A percentile compares a stretch with the other conserved stretches of the same genome.
phyloP scores from a whole-genome alignment of 2,797 vertebrate species.

The Monodelphis domestica region DNA sequence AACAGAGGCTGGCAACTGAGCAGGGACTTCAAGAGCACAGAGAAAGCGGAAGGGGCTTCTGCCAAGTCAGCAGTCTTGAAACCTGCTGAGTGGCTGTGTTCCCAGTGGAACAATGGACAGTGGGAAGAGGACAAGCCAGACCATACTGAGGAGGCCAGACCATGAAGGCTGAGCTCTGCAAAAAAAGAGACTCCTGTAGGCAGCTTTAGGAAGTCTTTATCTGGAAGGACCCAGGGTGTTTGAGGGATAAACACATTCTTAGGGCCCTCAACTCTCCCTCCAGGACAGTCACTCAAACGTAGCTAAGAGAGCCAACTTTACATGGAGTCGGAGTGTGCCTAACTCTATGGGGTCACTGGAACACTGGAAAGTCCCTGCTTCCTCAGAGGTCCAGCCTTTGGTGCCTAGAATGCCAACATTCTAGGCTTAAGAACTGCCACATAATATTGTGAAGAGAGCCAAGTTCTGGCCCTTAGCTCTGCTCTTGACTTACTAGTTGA shows the following conservation, averaged over 20 bases:
- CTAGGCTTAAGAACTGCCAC: neutral
- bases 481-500: neutral
- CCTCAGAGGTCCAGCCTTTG: neutral
- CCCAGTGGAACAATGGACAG: conserved; percentile 8
- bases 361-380: neutral
- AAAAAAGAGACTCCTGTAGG: neutral
- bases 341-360: neutral
- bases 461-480: neutral
- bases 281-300: neutral
- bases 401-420: neutral
- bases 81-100: conserved; percentile 5
- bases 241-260: neutral
- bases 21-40: neutral
- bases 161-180: neutral
- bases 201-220: neutral
- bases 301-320: neutral
- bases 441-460: neutral
- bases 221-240: neutral
- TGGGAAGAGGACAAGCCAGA: neutral
- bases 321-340: neutral
- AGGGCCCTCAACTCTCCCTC: neutral
- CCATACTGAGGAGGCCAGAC: neutral
- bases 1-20: neutral
- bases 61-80: neutral
- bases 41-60: neutral